phyloP scores from a whole-genome alignment of 2,113 vertebrate species.

The Menura novaehollandiae region DNA sequence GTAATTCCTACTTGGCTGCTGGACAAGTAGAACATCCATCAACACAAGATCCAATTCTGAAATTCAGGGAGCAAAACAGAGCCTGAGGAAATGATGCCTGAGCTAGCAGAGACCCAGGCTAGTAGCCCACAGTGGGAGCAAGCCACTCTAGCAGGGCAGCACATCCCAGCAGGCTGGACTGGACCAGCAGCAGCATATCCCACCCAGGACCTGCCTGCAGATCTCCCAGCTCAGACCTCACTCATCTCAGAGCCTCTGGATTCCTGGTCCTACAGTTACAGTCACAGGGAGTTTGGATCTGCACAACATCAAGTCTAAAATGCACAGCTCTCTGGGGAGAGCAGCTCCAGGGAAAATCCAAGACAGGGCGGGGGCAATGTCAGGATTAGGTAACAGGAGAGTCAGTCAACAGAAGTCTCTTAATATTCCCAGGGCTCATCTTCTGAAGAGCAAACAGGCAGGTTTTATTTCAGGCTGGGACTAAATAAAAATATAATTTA shows the following conservation, averaged over 20 bases:
- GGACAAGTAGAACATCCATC: conserved; percentile 42
- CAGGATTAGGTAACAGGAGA: neutral
- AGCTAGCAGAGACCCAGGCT: neutral
- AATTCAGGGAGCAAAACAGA: conserved; percentile 40
- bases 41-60: conserved; percentile 1
- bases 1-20: conserved; percentile 34
- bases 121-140: neutral
- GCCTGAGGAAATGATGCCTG: neutral
- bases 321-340: neutral
- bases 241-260: neutral
- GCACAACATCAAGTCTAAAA: neutral
- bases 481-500: neutral
- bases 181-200: neutral
- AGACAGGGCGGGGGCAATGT: neutral
- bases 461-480: neutral
- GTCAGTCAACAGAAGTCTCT: neutral
- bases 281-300: neutral
- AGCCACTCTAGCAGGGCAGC: neutral
- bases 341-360: neutral
- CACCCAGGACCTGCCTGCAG: neutral
- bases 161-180: neutral
- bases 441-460: neutral
- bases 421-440: neutral
- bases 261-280: neutral
- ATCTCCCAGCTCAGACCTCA: neutral